Evolutionary conservation across 2,888 invertebrate species (phyloP).

Genomic region (Sphaeridia pumilis): DNA sequence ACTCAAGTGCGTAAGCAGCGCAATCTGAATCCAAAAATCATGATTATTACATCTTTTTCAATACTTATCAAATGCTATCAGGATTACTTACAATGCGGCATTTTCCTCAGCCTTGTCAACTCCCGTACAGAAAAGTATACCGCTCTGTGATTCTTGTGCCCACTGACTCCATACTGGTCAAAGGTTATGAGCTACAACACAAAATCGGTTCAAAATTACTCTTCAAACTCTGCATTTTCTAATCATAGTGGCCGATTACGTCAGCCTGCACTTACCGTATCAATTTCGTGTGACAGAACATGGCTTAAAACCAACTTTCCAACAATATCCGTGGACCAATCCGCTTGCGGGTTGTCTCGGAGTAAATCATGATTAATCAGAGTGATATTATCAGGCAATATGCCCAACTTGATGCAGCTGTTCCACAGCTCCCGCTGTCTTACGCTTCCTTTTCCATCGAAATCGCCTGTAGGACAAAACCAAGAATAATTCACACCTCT

Average conservation of each 20-base stretch:
- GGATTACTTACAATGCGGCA: constrained; percentile 38
- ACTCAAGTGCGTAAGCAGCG: constrained; percentile 69
- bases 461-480: constrained; percentile 47
- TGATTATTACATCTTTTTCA: not conserved
- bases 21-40: constrained; percentile 53
- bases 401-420: constrained; percentile 67
- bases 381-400: constrained; percentile 62
- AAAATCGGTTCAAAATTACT: too few species aligned
- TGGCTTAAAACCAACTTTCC: constrained; percentile 48
- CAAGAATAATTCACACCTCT: constrained; percentile 2
- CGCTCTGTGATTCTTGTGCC: constrained; percentile 82
- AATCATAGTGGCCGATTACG: not conserved
- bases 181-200: constrained; percentile 62
- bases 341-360: constrained; percentile 61
- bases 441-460: constrained; percentile 49
- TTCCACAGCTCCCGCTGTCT: constrained; percentile 70
- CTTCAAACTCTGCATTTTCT: too few species aligned
- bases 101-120: constrained; percentile 46
- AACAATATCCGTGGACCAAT: constrained; percentile 57
- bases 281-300: constrained; percentile 61
- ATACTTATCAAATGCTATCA: not conserved
- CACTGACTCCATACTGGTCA: constrained; percentile 84
- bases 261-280: constrained; percentile 45
- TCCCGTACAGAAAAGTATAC: constrained; percentile 70
- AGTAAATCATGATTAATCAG: constrained; percentile 47